These are phyloP conservation scores for Microctenopoma lineatum DNA, from an alignment of 2,797 vertebrate genomes.

Conservation along the genomic window DNA sequence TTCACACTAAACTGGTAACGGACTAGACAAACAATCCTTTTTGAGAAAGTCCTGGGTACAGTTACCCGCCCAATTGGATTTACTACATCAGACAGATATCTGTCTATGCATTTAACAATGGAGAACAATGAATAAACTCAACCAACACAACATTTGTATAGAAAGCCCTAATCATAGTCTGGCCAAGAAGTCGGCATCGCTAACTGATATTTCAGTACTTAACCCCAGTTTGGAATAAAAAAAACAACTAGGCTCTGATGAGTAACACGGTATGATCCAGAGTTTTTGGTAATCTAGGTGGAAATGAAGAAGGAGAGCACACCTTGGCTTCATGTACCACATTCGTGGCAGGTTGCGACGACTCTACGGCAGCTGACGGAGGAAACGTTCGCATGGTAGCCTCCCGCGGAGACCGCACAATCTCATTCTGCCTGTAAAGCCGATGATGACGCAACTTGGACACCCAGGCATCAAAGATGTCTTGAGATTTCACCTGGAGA, in stretches of 20 bases:
- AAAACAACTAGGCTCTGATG: conserved; percentile 16
- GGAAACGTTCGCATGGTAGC: conserved; percentile 93
- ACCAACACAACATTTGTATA: too few relatives aligned
- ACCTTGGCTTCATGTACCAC: conserved; percentile 89
- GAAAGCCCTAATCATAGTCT: not conserved
- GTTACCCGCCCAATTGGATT: conserved; percentile 20
- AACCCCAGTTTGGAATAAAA: conserved; percentile 24
- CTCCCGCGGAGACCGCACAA: conserved; percentile 95
- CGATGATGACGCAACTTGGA: conserved; percentile 95
- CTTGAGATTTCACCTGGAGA: conserved; percentile 95
- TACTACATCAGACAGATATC: too few relatives aligned
- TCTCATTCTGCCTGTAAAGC: conserved; percentile 97
- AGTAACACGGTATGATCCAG: not conserved
- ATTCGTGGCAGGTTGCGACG: conserved; percentile 88
- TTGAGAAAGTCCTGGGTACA: conserved; percentile 38
- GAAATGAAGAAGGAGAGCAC: not conserved
- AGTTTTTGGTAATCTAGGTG: too few relatives aligned
- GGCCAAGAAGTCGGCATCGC: not conserved
- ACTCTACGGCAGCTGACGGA: conserved; percentile 88
- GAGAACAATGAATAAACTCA: not conserved
- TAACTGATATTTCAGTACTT: conserved; percentile 35
- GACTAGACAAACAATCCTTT: conserved; percentile 35
- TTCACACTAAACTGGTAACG: conserved; percentile 24
- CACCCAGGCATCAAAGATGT: conserved; percentile 97
- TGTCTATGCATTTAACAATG: too few relatives aligned